A percentile compares a stretch with the other conserved stretches of the same genome.
phyloP scores from a whole-genome alignment of 1,140 invertebrate species.

The Chrysomallon squamiferum region DNA sequence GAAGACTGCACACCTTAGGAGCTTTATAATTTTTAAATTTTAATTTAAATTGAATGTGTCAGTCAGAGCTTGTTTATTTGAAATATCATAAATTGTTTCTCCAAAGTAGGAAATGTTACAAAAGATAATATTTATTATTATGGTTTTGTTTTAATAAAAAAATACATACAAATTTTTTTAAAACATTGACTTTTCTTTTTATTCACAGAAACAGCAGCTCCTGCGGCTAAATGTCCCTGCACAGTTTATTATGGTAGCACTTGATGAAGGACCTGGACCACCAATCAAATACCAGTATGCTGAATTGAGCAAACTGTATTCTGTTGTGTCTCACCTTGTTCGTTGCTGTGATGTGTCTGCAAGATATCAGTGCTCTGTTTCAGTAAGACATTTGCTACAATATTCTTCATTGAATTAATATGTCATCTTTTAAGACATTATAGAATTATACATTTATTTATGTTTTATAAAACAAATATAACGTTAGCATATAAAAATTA shows the following conservation, averaged over 20 bases:
- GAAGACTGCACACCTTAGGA: no score
- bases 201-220: constrained; percentile 60
- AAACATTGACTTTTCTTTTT: constrained; percentile 13
- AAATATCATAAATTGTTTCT: no score
- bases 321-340: constrained; percentile 89
- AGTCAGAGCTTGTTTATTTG: no score
- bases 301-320: constrained; percentile 92
- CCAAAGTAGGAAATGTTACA: no score
- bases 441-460: neutral
- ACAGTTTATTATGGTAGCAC: constrained; percentile 87
- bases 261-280: constrained; percentile 91
- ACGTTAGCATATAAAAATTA: no score
- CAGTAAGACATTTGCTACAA: constrained; percentile 52
- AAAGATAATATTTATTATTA: no score
- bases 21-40: no score
- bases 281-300: constrained; percentile 96
- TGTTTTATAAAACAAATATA: neutral
- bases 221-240: constrained; percentile 84
- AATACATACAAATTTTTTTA: no score
- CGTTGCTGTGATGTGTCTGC: constrained; percentile 90
- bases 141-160: no score
- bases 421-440: neutral
- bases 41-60: no score
- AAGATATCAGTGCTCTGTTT: constrained; percentile 76
- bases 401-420: neutral